These are phyloP conservation scores for Sorex fumeus DNA, from an alignment of 2,113 vertebrate species.

Conservation along the genomic window DNA sequence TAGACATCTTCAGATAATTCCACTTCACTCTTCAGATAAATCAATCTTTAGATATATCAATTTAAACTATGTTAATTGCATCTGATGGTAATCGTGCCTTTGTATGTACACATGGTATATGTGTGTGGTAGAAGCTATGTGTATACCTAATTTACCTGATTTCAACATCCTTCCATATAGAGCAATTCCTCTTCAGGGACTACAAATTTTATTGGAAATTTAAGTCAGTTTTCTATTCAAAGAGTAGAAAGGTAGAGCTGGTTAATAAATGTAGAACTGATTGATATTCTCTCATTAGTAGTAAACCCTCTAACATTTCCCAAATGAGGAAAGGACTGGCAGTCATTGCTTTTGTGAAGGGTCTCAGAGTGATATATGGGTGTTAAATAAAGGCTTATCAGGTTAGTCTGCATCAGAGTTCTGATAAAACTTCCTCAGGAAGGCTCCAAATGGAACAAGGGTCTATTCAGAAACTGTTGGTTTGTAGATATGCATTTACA, in stretches of 20 bases:
- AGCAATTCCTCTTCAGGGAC: slow-evolving; percentile 66
- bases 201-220: slow-evolving; percentile 58
- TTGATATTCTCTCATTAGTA: slow-evolving; percentile 71
- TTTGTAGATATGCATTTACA: slow-evolving; percentile 85
- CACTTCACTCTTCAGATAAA: no score
- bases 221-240: slow-evolving; percentile 65
- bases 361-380: slow-evolving; percentile 80
- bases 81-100: neutral
- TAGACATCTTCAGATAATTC: no score
- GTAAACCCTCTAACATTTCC: slow-evolving; percentile 62
- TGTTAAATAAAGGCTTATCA: slow-evolving; percentile 88
- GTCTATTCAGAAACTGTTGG: slow-evolving; percentile 83
- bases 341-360: slow-evolving; percentile 56
- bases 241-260: neutral
- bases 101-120: no score
- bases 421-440: slow-evolving; percentile 86
- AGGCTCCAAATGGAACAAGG: slow-evolving; percentile 84
- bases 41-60: no score
- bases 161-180: slow-evolving; percentile 71
- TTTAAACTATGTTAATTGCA: neutral
- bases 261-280: slow-evolving; percentile 71
- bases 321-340: slow-evolving; percentile 67
- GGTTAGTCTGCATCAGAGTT: slow-evolving; percentile 79
- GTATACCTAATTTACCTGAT: slow-evolving; percentile 53
- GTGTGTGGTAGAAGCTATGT: neutral